These are phyloP conservation scores for Meganola albula DNA, from an alignment of 2,888 invertebrate genomes.

Conservation along the genomic window DNA sequence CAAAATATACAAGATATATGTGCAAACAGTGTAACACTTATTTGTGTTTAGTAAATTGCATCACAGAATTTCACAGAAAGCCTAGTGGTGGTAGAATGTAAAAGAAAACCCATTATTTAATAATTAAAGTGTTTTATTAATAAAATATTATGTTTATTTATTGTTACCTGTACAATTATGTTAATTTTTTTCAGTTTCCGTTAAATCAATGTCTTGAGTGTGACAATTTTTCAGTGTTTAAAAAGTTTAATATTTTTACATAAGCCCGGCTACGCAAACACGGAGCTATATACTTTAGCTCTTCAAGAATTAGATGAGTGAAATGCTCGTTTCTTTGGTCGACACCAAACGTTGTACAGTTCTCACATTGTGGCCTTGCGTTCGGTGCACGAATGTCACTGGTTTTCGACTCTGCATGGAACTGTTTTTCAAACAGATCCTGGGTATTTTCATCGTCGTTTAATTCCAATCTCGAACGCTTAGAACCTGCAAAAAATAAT, in stretches of 20 bases:
- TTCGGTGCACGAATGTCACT: constrained; percentile 3
- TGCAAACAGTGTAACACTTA: constrained; percentile 9
- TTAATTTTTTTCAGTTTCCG: constrained; percentile 2
- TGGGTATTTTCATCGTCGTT: constrained; percentile 3
- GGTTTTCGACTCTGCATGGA: constrained; percentile 4
- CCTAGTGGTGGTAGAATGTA: constrained; percentile 4
- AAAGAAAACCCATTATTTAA: constrained; percentile 5
- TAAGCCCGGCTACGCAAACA: constrained; percentile 8
- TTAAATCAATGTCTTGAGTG: constrained; percentile 4
- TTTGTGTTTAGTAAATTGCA: constrained; percentile 8
- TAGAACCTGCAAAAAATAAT: too few relatives aligned
- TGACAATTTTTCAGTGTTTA: constrained; percentile 4
- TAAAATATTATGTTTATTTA: not conserved
- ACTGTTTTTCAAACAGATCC: constrained; percentile 7
- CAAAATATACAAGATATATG: constrained; percentile 8
- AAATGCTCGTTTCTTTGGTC: constrained; percentile 6
- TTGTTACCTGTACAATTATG: not conserved
- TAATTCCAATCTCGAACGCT: too few relatives aligned
- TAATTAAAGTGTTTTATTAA: constrained; percentile 4
- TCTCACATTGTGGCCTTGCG: constrained; percentile 2
- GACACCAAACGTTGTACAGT: constrained; percentile 4
- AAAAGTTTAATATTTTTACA: constrained; percentile 7
- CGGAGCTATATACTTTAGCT: constrained; percentile 6
- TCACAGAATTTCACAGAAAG: constrained; percentile 7
- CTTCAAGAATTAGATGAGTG: constrained; percentile 5